phyloP scores from a whole-genome alignment of 2,113 vertebrate species.

The Psittacula cyanocephala region DNA sequence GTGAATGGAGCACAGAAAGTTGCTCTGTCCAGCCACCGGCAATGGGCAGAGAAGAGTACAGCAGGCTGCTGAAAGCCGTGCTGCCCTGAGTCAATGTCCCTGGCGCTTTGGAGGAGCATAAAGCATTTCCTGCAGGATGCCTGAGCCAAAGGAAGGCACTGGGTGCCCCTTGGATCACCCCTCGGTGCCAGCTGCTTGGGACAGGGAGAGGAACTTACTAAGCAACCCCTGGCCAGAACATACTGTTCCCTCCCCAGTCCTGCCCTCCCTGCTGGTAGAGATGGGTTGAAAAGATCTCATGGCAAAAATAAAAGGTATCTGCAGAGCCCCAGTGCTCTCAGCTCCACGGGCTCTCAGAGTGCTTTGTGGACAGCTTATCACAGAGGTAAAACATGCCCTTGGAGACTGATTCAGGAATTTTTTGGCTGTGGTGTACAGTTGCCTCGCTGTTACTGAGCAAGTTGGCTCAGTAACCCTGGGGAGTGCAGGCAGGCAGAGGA shows the following conservation, averaged over 20 bases:
- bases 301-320: neutral
- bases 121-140: conserved; percentile 47
- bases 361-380: conserved; percentile 7
- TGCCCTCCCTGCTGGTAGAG: neutral
- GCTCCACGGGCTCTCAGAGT: neutral
- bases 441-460: neutral
- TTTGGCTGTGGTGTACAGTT: neutral
- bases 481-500: neutral
- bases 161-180: conserved; percentile 63
- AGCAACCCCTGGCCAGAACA: conserved; percentile 51
- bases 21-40: neutral
- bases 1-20: neutral
- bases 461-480: neutral
- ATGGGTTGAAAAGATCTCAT: conserved; percentile 27
- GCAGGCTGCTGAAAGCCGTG: neutral
- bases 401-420: neutral
- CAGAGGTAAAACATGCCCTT: neutral
- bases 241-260: neutral
- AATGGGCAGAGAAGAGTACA: neutral
- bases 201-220: conserved; percentile 46
- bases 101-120: conserved; percentile 22
- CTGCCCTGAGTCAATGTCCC: neutral
- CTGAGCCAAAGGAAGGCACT: conserved; percentile 41
- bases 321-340: neutral
- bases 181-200: neutral